Evolutionary conservation across 2,113 vertebrate genomes (phyloP), one percentile per base, ranked within the genome.

Genomic region (Rostratula benghalensis): DNA sequence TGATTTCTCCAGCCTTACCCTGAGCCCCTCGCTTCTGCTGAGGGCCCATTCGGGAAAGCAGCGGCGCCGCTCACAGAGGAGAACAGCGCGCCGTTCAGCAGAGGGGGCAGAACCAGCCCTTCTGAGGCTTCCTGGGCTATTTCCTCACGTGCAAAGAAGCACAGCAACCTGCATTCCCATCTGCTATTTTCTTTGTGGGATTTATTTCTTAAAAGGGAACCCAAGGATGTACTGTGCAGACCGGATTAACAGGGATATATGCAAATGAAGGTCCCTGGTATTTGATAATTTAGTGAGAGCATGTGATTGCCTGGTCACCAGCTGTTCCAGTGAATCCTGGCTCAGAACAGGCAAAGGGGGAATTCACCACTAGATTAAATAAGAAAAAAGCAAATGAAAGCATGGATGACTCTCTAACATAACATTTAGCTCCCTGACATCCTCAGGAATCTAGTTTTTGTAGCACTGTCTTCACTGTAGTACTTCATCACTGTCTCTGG

Each of bases 271-370:
- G n/a, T 56, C 28, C 51, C 17, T 83, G 75, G 60, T 92, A 84
- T 80, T 88, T 85, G 75, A 39, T 88, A 63, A 92, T 95, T 87
- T 88, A 71, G 61, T 83, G 57, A 82, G 61, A 70, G 78, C 84
- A 30, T 61, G 43, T 73, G 54, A 89, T 75, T 90, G 83, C 68
- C 22, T 75, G 64, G 57, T 90, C 87, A 48, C 70, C 83, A 94
- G 85, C 86, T 93, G 85, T 59, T 84, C 30, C 53, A 69, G 28
- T 65, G 74, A 82, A 88, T 74, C 53, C 46, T 90, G 81, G 61
- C 71, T 87, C 48, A 41, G 63, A 92, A 70, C 39, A 79, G 70
- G 71, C 61, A 91, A 60, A 71, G n/a, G 45, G n/a, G 63, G 70
- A 89, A 89, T 50, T 60, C 61, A 74, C 54, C 39, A 60, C 27